These are phyloP conservation scores for Ceuthmochares aereus DNA, from an alignment of 2,113 vertebrate genomes.

Conservation along the genomic window DNA sequence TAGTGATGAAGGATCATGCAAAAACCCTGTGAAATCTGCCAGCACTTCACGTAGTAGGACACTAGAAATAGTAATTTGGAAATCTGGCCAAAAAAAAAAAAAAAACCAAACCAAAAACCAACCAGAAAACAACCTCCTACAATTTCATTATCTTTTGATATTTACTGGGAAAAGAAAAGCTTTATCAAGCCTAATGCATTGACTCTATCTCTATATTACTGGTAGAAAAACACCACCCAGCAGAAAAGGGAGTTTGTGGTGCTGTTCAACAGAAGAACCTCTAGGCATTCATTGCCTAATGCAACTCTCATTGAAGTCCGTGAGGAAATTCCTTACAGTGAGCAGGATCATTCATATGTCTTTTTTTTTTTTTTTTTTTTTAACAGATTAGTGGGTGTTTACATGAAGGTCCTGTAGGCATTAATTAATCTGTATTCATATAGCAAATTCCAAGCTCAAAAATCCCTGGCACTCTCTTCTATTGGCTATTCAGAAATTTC, in stretches of 20 bases:
- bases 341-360: neutral
- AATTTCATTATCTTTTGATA: neutral
- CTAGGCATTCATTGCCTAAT: neutral
- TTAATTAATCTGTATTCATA: conserved; percentile 13
- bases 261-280: neutral
- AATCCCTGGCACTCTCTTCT: neutral
- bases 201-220: neutral
- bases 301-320: neutral
- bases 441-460: conserved; percentile 3
- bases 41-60: neutral
- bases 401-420: neutral
- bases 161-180: neutral
- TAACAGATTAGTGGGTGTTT: conserved; percentile 15
- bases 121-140: neutral
- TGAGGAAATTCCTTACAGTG: conserved; percentile 2
- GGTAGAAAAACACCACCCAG: neutral
- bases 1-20: neutral
- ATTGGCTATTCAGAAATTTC: neutral
- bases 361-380: conserved; percentile 2
- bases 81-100: neutral
- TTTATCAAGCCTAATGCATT: neutral
- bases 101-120: neutral
- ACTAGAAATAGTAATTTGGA: neutral
- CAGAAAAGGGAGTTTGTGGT: neutral
- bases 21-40: conserved; percentile 9